These are phyloP conservation scores for Ophion obscuratus DNA, from an alignment of 2,888 invertebrate genomes.

Conservation along the genomic window DNA sequence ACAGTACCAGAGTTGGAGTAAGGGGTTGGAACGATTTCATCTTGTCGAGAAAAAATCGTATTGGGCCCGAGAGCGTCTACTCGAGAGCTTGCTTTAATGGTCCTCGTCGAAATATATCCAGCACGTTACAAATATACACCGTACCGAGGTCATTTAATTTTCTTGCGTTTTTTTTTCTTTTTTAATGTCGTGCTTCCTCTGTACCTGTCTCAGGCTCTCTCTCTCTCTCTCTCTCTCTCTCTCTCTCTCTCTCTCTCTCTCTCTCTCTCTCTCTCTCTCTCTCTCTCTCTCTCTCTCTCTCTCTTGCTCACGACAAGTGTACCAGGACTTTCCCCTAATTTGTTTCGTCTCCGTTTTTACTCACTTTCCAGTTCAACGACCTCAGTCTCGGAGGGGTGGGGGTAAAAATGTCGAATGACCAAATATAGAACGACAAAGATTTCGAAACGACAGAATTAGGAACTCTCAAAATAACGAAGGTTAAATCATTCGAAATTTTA, in stretches of 20 bases:
- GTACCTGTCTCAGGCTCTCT: not conserved
- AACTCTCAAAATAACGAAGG: no score
- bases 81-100: constrained; percentile 54
- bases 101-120: constrained; percentile 45
- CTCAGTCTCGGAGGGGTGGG: constrained; percentile 24
- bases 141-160: not conserved
- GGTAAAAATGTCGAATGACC: no score
- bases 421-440: no score
- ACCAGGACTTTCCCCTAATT: constrained; percentile 51
- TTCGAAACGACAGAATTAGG: no score
- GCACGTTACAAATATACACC: constrained; percentile 52
- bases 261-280: not conserved
- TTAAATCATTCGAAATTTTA: no score
- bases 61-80: constrained; percentile 32
- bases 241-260: not conserved
- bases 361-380: constrained; percentile 48
- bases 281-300: constrained; percentile 13
- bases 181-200: not conserved
- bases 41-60: constrained; percentile 47
- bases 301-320: constrained; percentile 25
- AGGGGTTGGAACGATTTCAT: constrained; percentile 24
- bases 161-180: not conserved
- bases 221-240: constrained; percentile 16
- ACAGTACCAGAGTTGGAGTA: constrained; percentile 22
- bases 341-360: constrained; percentile 53